Percentiles rank a stretch among this genome's conserved stretches.
These are phyloP conservation scores for Mactra quadrangularis DNA, from an alignment of 1,140 invertebrate species.

Conservation along the genomic window DNA sequence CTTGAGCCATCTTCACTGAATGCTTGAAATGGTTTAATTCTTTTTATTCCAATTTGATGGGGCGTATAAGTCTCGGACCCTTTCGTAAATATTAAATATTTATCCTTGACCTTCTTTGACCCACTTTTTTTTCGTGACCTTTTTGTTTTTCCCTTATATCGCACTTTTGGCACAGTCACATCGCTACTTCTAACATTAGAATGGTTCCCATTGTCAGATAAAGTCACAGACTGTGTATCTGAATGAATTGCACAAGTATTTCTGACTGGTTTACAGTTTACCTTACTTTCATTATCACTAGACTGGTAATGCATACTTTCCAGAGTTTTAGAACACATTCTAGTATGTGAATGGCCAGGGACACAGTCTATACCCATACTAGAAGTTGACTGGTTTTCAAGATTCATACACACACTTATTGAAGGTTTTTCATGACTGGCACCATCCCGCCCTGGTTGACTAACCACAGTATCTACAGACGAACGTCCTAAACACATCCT, in stretches of 20 bases:
- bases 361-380: slow-evolving; percentile 37
- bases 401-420: not conserved
- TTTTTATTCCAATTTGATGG: slow-evolving; percentile 94
- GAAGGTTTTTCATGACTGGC: not conserved
- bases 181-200: not conserved
- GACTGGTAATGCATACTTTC: slow-evolving; percentile 45
- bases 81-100: slow-evolving; percentile 94
- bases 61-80: slow-evolving; percentile 93
- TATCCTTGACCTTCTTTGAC: slow-evolving; percentile 84
- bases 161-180: slow-evolving; percentile 6
- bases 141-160: slow-evolving; percentile 16
- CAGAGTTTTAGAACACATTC: slow-evolving; percentile 37
- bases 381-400: slow-evolving; percentile 21
- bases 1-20: slow-evolving; percentile 21
- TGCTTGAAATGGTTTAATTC: slow-evolving; percentile 86
- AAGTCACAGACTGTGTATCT: slow-evolving; percentile 8
- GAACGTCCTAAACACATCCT: slow-evolving; percentile 26
- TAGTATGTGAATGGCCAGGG: slow-evolving; percentile 18
- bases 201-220: slow-evolving; percentile 8
- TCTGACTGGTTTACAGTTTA: slow-evolving; percentile 46
- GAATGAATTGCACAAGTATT: slow-evolving; percentile 42
- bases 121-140: not conserved
- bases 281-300: slow-evolving; percentile 3
- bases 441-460: not conserved
- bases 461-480: slow-evolving; percentile 19